These are phyloP conservation scores for Anas platyrhynchos DNA, from an alignment of 2,113 vertebrate species.

Conservation along the genomic window DNA sequence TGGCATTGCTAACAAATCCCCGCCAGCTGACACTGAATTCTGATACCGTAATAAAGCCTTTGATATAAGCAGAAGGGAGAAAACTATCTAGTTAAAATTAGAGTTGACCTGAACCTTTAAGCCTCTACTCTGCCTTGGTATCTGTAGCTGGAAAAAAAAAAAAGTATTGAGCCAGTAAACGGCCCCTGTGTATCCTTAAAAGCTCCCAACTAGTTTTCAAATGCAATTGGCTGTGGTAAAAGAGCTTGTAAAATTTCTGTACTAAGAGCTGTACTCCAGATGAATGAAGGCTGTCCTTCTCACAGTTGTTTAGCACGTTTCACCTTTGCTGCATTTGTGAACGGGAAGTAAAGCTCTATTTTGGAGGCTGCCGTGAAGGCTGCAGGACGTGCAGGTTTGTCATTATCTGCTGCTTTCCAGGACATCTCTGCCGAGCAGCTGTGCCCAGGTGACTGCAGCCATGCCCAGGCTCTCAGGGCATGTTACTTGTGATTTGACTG, in stretches of 20 bases:
- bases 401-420: neutral
- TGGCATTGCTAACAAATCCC: neutral
- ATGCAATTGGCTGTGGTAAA: neutral
- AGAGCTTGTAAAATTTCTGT: neutral
- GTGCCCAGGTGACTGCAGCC: neutral
- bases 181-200: neutral
- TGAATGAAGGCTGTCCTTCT: neutral
- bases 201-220: neutral
- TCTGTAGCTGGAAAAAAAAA: neutral
- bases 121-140: neutral
- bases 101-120: neutral
- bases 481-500: neutral
- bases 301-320: accelerated
- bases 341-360: neutral
- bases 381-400: neutral
- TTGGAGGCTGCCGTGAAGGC: neutral
- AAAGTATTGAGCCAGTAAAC: neutral
- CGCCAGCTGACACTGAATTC: constrained; percentile 19
- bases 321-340: neutral
- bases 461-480: neutral
- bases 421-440: accelerated
- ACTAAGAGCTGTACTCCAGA: neutral
- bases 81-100: neutral
- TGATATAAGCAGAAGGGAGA: neutral
- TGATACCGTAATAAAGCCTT: neutral